Conservation (phyloP, 1,140 invertebrate species). For the Coboldia fuscipes region DNA sequence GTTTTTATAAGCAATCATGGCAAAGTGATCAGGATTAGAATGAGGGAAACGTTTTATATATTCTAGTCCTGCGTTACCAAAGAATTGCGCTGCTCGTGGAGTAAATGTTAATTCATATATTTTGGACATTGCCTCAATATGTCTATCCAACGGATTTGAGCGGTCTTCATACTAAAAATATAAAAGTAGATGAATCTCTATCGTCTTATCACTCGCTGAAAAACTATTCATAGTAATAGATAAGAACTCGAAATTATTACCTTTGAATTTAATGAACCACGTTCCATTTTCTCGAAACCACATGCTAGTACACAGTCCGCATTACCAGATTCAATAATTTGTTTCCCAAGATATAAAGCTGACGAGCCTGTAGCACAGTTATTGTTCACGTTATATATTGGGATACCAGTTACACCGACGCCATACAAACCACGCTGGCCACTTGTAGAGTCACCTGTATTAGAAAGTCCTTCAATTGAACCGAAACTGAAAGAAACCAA, state of each 20-base stretch:
- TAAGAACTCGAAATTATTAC: too few relatives aligned
- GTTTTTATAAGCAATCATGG: conserved; percentile 95
- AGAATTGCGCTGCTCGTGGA: conserved; percentile 85
- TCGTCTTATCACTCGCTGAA: too few relatives aligned
- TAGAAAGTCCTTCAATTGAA: neutral
- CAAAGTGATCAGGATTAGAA: conserved; percentile 82
- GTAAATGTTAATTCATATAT: conserved; percentile 51
- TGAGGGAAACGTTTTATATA: conserved; percentile 92
- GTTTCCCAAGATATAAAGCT: conserved; percentile 74
- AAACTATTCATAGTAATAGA: too few relatives aligned
- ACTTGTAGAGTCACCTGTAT: conserved; percentile 72
- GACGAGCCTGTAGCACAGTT: conserved; percentile 93
- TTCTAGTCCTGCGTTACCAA: conserved; percentile 88
- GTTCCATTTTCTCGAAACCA: conserved; percentile 97
- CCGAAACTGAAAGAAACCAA: neutral
- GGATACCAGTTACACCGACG: conserved; percentile 89
- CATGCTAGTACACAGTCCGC: conserved; percentile 80
- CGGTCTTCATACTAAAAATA: conserved; percentile 55
- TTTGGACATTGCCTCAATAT: conserved; percentile 70
- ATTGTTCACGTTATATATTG: conserved; percentile 97
- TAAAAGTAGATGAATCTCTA: neutral
- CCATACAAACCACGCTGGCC: conserved; percentile 90
- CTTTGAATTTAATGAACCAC: conserved; percentile 65
- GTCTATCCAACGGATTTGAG: conserved; percentile 84
- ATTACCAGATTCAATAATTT: conserved; percentile 67